A percentile compares a stretch with the other conserved stretches of the same genome.
Conservation (phyloP, 2,797 vertebrate species). For the Ictinia mississippiensis region DNA sequence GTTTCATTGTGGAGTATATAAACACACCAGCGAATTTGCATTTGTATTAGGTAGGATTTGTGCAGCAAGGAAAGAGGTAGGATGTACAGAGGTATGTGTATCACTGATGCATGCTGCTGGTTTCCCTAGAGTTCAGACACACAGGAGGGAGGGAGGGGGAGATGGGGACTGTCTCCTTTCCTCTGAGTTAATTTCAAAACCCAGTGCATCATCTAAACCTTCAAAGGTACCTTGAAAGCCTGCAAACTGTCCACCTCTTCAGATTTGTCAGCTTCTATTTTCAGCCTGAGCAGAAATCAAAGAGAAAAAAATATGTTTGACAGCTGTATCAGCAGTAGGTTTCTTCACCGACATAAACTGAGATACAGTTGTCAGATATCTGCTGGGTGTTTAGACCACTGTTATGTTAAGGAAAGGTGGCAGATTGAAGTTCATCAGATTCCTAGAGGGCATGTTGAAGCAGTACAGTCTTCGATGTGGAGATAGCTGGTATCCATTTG, state of each 20-base stretch:
- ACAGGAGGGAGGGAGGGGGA: not conserved
- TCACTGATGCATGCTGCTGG: not conserved
- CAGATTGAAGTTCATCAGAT: not conserved
- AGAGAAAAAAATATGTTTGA: slow-evolving; percentile 11
- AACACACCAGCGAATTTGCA: not conserved
- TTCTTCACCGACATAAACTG: not conserved
- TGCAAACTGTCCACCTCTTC: slow-evolving; percentile 2
- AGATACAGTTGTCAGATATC: not conserved
- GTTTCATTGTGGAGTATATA: not conserved
- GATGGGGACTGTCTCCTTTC: not conserved
- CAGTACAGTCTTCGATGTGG: not conserved
- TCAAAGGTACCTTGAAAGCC: not conserved
- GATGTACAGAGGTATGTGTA: not conserved
- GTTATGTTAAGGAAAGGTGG: not conserved
- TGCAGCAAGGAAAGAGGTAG: not conserved
- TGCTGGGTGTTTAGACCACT: not conserved
- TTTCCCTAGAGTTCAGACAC: not conserved
- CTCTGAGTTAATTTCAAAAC: slow-evolving; percentile 4
- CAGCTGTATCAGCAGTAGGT: slow-evolving; percentile 52
- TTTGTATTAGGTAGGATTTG: not conserved
- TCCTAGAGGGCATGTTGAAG: not conserved
- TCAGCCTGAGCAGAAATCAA: slow-evolving; percentile 32
- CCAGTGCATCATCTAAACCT: not conserved
- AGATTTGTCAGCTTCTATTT: slow-evolving; percentile 48
- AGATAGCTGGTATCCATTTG: not conserved